Evolutionary conservation across 2,113 vertebrate species (phyloP).

Genomic region (Semnornis frantzii): DNA sequence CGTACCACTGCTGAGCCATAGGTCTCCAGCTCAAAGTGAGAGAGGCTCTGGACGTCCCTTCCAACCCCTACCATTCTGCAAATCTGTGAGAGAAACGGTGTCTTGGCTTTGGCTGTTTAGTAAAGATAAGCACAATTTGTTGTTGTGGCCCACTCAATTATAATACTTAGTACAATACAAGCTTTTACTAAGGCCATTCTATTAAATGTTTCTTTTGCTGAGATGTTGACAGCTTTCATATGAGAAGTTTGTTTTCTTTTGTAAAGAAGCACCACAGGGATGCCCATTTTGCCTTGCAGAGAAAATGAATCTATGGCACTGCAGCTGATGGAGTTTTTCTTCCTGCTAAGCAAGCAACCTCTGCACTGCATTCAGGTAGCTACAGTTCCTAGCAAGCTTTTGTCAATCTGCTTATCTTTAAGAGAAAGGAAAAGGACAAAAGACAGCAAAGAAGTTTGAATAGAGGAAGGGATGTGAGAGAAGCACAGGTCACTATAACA

Average conservation of each 20-base stretch:
- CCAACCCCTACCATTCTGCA: too few relatives aligned
- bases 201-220: background rate
- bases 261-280: background rate
- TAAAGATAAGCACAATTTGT: background rate
- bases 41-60: too few relatives aligned
- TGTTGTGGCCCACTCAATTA: background rate
- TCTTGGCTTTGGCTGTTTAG: background rate
- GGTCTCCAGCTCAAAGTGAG: background rate
- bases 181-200: background rate
- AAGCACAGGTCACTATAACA: accelerated
- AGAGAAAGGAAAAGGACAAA: background rate
- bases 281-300: background rate
- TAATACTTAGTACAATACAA: background rate
- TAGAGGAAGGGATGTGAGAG: background rate
- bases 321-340: background rate
- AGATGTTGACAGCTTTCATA: background rate
- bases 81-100: background rate
- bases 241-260: background rate
- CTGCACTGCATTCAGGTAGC: background rate
- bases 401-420: background rate
- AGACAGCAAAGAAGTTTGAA: background rate
- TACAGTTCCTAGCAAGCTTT: background rate
- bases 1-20: background rate
- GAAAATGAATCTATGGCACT: background rate
- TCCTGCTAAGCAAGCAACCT: background rate